phyloP scores from a whole-genome alignment of 2,113 vertebrate species.

The Apteryx owenii region DNA sequence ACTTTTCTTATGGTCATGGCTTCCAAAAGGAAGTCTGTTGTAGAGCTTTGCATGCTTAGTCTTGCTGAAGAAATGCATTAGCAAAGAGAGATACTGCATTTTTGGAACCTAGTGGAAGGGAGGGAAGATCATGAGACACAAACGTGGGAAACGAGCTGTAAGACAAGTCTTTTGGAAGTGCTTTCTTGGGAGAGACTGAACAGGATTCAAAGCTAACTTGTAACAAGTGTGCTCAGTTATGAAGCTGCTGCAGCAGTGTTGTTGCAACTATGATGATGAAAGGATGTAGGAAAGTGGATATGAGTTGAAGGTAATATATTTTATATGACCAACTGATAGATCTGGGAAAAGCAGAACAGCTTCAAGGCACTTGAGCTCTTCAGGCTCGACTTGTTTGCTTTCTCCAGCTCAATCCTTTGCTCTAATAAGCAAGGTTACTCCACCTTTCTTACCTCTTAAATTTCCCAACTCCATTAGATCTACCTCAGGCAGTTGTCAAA shows the following conservation, averaged over 20 bases:
- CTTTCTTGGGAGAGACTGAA: neutral
- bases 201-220: slow-evolving; percentile 4
- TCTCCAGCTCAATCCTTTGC: neutral
- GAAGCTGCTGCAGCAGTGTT: neutral
- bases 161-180: neutral
- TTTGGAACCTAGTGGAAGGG: slow-evolving; percentile 1
- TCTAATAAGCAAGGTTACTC: neutral
- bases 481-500: neutral
- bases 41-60: neutral
- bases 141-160: neutral
- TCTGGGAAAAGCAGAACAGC: neutral
- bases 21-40: neutral
- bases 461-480: slow-evolving; percentile 2
- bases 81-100: neutral
- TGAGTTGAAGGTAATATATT: neutral
- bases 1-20: neutral
- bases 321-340: neutral
- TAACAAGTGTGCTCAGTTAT: neutral
- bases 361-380: neutral
- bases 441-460: slow-evolving; percentile 11
- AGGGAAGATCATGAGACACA: slow-evolving; percentile 14
- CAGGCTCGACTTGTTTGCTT: neutral
- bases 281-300: neutral
- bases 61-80: neutral
- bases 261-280: neutral